phyloP scores from a whole-genome alignment of 2,888 invertebrate genomes.

The Mythimna impura region DNA sequence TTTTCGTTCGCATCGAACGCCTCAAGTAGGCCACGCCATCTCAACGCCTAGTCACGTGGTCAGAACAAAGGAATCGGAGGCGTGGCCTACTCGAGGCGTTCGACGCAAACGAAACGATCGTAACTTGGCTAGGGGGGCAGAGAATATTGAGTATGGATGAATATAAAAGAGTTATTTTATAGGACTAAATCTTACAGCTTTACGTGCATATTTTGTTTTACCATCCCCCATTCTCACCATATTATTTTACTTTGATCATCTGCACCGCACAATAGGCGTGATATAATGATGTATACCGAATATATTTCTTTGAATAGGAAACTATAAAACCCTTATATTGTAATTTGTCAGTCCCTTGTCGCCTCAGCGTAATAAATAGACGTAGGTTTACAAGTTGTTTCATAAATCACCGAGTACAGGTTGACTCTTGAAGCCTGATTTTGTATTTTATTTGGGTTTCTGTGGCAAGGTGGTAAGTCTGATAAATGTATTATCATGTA shows the following conservation, averaged over 20 bases:
- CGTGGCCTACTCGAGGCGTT: no score
- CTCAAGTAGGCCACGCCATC: no score
- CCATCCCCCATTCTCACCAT: no score
- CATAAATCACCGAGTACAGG: constrained; percentile 61
- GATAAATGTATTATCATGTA: constrained; percentile 61
- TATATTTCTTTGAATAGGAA: constrained; percentile 35
- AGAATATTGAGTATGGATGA: no score
- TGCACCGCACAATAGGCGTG: background rate
- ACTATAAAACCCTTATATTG: constrained; percentile 59
- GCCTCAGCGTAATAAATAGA: constrained; percentile 61
- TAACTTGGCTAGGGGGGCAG: no score
- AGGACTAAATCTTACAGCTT: no score
- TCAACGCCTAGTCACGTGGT: no score
- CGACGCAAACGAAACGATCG: no score
- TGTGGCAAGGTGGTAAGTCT: constrained; percentile 53
- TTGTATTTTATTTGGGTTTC: constrained; percentile 64
- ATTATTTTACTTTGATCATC: background rate
- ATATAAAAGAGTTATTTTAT: no score
- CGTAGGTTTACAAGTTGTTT: constrained; percentile 58
- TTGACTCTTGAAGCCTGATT: constrained; percentile 63
- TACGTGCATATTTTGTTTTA: no score
- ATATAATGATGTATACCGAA: constrained; percentile 18
- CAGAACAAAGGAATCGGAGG: no score
- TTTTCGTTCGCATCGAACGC: no score
- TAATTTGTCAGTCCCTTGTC: constrained; percentile 63